A percentile compares a stretch with the other conserved stretches of the same genome.
Conservation (phyloP, 2,113 vertebrate species). For the Melanotaenia duboulayi region DNA sequence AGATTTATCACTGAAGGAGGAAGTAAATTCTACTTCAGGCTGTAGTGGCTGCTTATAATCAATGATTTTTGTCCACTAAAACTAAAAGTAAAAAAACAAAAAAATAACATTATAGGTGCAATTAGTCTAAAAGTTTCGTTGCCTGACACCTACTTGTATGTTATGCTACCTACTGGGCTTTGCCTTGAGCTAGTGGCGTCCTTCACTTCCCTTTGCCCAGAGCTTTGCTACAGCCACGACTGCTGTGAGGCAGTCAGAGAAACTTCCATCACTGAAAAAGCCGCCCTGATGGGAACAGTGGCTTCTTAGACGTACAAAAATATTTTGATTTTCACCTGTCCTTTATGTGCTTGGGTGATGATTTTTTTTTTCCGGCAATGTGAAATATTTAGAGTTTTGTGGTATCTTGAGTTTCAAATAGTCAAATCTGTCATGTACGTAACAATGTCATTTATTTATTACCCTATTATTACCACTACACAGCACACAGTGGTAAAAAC, state of each 20-base stretch:
- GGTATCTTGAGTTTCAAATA: neutral
- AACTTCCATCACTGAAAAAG: conserved; percentile 38
- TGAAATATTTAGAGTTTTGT: neutral
- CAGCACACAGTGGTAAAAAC: too few relatives aligned
- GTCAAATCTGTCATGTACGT: neutral
- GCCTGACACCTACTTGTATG: conserved; percentile 17
- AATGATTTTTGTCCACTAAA: neutral
- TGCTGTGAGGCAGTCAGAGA: conserved; percentile 47
- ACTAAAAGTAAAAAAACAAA: conserved; percentile 34
- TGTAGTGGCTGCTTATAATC: too few relatives aligned
- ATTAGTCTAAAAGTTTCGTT: conserved; percentile 5
- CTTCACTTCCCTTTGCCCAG: conserved; percentile 80
- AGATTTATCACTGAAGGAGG: too few relatives aligned
- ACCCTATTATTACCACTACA: neutral
- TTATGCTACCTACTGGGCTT: conserved; percentile 66
- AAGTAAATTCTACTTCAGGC: too few relatives aligned
- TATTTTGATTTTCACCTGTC: conserved; percentile 39
- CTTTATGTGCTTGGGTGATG: neutral
- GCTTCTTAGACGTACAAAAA: conserved; percentile 36
- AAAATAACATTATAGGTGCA: conserved; percentile 19
- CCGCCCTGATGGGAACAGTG: conserved; percentile 56
- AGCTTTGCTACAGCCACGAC: conserved; percentile 52
- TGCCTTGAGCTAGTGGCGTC: conserved; percentile 71
- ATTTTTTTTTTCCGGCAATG: neutral
- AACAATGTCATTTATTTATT: neutral